Evolutionary conservation across 2,113 vertebrate species (phyloP), one percentile per base, ranked within the genome.

Genomic region (Odobenus rosmarus): DNA sequence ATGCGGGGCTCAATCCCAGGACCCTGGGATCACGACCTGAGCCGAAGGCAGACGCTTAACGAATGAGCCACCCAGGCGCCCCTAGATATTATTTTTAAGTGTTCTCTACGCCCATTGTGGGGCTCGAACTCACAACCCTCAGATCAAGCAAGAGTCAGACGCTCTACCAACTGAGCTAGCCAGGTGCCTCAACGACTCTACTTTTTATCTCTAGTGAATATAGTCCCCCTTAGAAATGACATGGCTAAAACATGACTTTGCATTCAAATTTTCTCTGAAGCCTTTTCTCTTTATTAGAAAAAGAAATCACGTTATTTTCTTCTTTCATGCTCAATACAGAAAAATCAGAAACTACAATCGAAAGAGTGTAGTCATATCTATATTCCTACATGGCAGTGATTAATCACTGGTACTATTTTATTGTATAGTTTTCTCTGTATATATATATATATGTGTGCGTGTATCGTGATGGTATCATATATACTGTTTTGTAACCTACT

Each of bases 231-330:
- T 72, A 79, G 39, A 91, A 59, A 77, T 79, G 67, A 76, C 57
- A 46, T 64, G 79, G 53, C 79, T 92, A 95, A 95, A 79, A 81
- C 12, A 90, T 61, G 64, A 81, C 67, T 91, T n/a, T 83, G 42
- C 42, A 64, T 90, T 90, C 33, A 86, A 26, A 51, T 76, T 86
- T 90, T 90, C 33, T 86, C 64, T 76, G 61, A 90, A 67, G 16
- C 7, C 19, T 90, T 95, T 93, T 39, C 13, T 62, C 55, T 79
- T 93, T 87, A 53, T 82, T 81, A 61, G 46, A 6, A 85, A 93
- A 86, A 9, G 61, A 72, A 86, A 74, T 16, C 7, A 85, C 42
- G 49, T 49, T 84, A 76, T 95, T 74, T 96, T 69, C 33, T 90
- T 74, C 10, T 79, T 83, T 11, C 5, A 71, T 67, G 84, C 15